Evolutionary conservation across 2,113 vertebrate species (phyloP), one percentile per base, ranked within the genome.

Genomic region (Oncorhynchus mykiss): DNA sequence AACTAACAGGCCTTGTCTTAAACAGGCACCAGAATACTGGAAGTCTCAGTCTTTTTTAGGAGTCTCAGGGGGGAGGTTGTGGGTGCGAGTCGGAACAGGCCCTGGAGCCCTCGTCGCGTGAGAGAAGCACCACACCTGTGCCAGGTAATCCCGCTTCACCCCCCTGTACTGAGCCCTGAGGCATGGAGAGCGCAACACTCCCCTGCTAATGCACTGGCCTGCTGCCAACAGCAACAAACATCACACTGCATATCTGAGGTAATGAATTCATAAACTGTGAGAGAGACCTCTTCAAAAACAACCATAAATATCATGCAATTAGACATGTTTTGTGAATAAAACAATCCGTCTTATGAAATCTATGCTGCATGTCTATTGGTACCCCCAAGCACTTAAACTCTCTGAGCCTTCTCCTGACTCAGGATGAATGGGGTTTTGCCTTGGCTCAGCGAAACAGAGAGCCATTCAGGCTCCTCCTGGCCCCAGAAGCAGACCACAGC

Each of bases 41-140:
- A 0, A 14, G 13, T 34, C 3, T 34, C 14, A 4, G 25, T 67
- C 13, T 67, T 6, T 67, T 87, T 83, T 84, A 78, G 57, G 60
- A 45, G 22, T 65, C 13, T 57, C 8, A 0, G 69, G 16, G 2
- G 60, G 49, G 16, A 22, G 2, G 77, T 81, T 66, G 70, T 14
- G n/a, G 27, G 54, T 82, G 85, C 90, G 1, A 83, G 92, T 90
- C 60, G 18, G 82, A 72, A 86, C 92, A 93, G 72, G 92, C 78
- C 87, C 84, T 72, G 62, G 22, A 74, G 85, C 54, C 72, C 78
- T 92, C 0, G 91, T 92, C 0, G 90, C 91, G 92, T 93, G 92
- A 93, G 91, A 93, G 80, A 76, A 67, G 80, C 69, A 45, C 73
- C 82, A 62, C 91, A 93, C 91, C 92, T 92, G 85, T 81, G 71